phyloP scores from a whole-genome alignment of 2,113 vertebrate genomes.

The Psettodes erumei region DNA sequence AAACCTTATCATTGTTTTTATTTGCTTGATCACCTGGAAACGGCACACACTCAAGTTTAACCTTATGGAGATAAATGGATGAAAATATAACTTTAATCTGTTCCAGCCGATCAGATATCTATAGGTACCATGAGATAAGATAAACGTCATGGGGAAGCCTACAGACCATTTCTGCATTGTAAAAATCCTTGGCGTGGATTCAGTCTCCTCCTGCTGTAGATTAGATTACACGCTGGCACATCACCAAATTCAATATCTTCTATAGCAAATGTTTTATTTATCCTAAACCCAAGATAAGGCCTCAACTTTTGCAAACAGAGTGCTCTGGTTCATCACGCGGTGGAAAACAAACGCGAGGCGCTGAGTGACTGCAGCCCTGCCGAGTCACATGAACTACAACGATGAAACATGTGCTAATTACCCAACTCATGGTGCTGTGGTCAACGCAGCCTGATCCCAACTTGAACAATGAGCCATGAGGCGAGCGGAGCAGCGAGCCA shows the following conservation, averaged over 20 bases:
- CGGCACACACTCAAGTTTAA: not conserved
- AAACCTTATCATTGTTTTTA: not conserved
- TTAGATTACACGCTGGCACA: conserved; percentile 66
- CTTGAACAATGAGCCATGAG: not conserved
- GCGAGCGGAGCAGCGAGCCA: conserved; percentile 7
- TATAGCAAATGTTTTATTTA: conserved; percentile 57
- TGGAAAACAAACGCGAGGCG: conserved; percentile 30
- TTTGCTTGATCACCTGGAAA: not conserved
- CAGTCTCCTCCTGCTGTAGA: conserved; percentile 47
- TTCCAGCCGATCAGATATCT: not conserved
- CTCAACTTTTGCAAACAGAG: conserved; percentile 46
- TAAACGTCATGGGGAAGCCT: conserved; percentile 10
- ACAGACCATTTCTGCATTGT: conserved; percentile 13
- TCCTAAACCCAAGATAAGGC: conserved; percentile 46
- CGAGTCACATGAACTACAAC: conserved; percentile 31
- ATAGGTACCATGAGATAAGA: conserved; percentile 46
- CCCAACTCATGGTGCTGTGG: conserved; percentile 8
- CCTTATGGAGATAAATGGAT: not conserved
- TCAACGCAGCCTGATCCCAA: conserved; percentile 8
- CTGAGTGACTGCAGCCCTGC: not conserved
- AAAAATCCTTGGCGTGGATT: conserved; percentile 48
- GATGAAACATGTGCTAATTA: conserved; percentile 45
- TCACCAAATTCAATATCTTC: conserved; percentile 53
- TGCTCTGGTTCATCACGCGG: not conserved
- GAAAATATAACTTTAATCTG: conserved; percentile 12